Conservation (phyloP, 2,888 invertebrate genomes). For the Dendrolimus houi region DNA sequence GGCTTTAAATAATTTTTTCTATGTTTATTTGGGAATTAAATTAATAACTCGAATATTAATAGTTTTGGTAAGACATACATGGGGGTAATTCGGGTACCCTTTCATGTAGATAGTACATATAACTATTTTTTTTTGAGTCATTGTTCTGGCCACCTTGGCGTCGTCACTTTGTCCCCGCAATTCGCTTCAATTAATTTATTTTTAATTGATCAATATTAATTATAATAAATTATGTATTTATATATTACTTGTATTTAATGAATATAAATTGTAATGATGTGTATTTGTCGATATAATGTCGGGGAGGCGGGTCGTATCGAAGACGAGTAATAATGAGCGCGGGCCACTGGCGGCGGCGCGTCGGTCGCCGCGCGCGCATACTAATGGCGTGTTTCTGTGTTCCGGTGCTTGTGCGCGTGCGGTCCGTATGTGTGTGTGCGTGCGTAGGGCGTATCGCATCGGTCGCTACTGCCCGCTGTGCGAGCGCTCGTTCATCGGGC, state of each 20-base stretch:
- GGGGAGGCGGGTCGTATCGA: conserved; percentile 11
- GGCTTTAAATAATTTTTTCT: no score
- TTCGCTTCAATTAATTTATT: no score
- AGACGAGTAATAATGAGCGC: conserved; percentile 41
- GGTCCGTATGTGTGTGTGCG: conserved; percentile 67
- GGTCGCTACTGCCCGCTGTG: conserved; percentile 84
- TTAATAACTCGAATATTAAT: no score
- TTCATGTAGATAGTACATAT: no score
- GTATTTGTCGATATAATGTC: conserved; percentile 2
- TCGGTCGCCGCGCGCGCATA: conserved; percentile 21
- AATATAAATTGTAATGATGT: conserved; percentile 2
- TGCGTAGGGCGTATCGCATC: conserved; percentile 81
- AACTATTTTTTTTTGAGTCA: no score
- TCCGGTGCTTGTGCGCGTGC: conserved; percentile 69
- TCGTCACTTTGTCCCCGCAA: no score
- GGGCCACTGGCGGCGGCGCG: conserved; percentile 13
- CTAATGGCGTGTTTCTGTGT: conserved; percentile 76
- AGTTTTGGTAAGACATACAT: no score
- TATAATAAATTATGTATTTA: no score
- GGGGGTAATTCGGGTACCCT: no score
- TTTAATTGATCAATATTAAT: no score
- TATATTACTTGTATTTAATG: background rate
- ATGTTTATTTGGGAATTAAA: no score
- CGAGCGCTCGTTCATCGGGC: conserved; percentile 81
- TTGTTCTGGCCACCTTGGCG: no score